These are phyloP conservation scores for Motacilla alba DNA, from an alignment of 2,113 vertebrate species.

Conservation along the genomic window DNA sequence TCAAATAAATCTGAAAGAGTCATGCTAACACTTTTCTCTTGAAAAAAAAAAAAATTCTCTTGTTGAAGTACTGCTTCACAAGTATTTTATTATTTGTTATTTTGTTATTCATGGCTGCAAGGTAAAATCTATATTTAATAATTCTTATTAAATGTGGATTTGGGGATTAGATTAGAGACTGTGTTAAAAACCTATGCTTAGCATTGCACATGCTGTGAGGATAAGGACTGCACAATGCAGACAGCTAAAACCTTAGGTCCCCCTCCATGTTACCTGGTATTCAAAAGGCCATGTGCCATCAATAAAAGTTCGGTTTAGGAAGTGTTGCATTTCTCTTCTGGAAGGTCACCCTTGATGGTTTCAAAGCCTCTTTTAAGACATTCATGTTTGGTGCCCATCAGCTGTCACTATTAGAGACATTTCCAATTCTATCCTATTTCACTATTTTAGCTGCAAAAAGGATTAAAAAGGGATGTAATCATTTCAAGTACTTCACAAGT, in stretches of 20 bases:
- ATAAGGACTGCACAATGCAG: not conserved
- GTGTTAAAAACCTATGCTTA: not conserved
- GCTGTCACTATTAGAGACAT: not conserved
- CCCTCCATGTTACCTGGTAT: not conserved
- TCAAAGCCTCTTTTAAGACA: not conserved
- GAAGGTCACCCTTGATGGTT: not conserved
- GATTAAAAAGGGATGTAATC: slow-evolving; percentile 22
- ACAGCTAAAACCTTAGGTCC: not conserved
- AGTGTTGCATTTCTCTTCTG: not conserved
- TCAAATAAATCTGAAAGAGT: not conserved
- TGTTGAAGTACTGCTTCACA: not conserved
- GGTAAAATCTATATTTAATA: not conserved
- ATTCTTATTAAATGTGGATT: not conserved
- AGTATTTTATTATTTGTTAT: not conserved
- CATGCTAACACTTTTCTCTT: not conserved
- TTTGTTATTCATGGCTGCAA: not conserved
- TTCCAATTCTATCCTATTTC: not conserved
- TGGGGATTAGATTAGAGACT: not conserved
- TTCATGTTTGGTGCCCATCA: not conserved
- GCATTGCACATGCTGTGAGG: not conserved
- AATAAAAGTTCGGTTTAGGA: not conserved
- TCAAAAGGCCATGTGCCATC: not conserved
- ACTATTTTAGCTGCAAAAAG: not conserved
- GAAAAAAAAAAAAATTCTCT: not conserved
- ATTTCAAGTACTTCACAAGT: slow-evolving; percentile 16